Evolutionary conservation across 2,888 invertebrate species (phyloP), one percentile per base, ranked within the genome.

Genomic region (Allolobophora icterica): DNA sequence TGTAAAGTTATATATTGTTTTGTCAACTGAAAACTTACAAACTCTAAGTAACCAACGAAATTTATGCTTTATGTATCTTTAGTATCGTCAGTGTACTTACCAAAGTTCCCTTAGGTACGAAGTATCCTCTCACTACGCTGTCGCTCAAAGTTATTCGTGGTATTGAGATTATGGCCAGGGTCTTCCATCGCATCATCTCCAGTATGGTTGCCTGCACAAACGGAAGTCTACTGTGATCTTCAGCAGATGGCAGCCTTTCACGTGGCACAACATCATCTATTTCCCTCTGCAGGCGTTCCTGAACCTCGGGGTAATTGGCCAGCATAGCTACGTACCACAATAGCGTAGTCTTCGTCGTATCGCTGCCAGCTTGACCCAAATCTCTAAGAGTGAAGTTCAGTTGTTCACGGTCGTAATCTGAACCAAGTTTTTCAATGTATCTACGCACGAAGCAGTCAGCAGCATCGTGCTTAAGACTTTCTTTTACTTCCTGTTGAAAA

Each of bases 171-270:
- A 87, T 84, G 6, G 87, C 58, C n/a, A 91, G 8, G 1, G 91
- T 91, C 21, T 42, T 91, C 33, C 52, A 52, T 30, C 91, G 24
- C 91, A 91, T 91, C 13, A 91, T 33, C 40, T 91, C 91, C 87
- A 91, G 17, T 15, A 91, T 40, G 19, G 84, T 84, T 33, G 90
- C 90, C 19, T 84, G 71, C 19, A 42, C 42, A 42, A 84, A 33
- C 0, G 91, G 91, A 4, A 91, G 89, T 30, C 52, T n/a, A n/a
- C 45, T 38, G 35, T 91, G 84, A 35, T 91, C 91, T 19, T 91
- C 91, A 11, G 87, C 45, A 33, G 89, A 45, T 35, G 91, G 91
- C 19, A 89, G 42, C 11, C 91, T 87, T 5, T 45, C n/a, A 15
- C 35, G 24, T 15, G 38, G 24, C 21, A 91, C 89, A 38, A 91